Percentiles rank a stretch among this genome's conserved stretches.
phyloP scores from a whole-genome alignment of 2,888 invertebrate species.

The Cataglyphis altisquamis region DNA sequence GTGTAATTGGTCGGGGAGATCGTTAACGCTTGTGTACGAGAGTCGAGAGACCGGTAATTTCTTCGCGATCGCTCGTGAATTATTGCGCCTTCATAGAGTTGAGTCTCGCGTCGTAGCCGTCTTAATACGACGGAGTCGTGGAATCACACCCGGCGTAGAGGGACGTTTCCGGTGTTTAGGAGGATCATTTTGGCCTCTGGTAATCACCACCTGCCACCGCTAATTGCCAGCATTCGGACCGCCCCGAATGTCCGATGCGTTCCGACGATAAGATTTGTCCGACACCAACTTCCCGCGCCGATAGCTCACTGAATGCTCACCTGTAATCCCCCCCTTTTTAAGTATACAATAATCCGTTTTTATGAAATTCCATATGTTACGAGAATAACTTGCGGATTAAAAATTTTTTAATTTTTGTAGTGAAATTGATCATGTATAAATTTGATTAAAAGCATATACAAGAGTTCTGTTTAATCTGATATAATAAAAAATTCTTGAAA shows the following conservation, averaged over 20 bases:
- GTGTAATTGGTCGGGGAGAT: conserved; percentile 37
- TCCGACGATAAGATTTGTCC: conserved; percentile 52
- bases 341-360: background rate
- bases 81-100: conserved; percentile 53
- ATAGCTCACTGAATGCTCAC: conserved; percentile 30
- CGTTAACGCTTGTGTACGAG: conserved; percentile 49
- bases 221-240: conserved; percentile 62
- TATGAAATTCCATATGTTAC: background rate
- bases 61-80: conserved; percentile 59
- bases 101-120: conserved; percentile 25
- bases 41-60: conserved; percentile 51
- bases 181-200: conserved; percentile 56
- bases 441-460: background rate
- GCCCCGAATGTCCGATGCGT: conserved; percentile 51
- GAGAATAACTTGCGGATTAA: background rate
- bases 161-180: conserved; percentile 64
- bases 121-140: conserved; percentile 48
- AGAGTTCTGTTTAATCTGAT: background rate
- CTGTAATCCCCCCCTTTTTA: conserved; percentile 29
- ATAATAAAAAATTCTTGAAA: background rate
- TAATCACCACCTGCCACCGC: conserved; percentile 64
- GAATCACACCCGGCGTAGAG: conserved; percentile 49
- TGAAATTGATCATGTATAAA: background rate
- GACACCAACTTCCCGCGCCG: conserved; percentile 48
- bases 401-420: background rate